Evolutionary conservation across 2,797 vertebrate genomes (phyloP).

Genomic region (Bovichtus variegatus): DNA sequence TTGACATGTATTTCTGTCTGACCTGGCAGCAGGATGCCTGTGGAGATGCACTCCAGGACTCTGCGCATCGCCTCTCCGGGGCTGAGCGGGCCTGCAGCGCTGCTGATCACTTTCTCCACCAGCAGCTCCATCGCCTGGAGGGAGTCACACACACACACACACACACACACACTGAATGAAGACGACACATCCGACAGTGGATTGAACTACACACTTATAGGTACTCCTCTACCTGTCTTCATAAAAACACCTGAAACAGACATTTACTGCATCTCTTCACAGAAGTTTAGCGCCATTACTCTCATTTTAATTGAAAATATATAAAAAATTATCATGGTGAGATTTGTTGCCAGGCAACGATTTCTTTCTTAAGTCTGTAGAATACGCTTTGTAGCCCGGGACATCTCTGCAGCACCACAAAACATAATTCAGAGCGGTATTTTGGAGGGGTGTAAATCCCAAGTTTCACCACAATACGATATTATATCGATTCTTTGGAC

Average conservation of each 20-base stretch:
- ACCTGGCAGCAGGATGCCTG: conserved; percentile 85
- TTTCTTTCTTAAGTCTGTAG: no score
- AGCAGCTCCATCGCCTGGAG: conserved; percentile 85
- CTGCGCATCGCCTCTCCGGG: conserved; percentile 85
- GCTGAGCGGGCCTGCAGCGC: conserved; percentile 77
- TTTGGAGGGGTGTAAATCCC: no score
- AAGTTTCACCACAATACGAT: no score
- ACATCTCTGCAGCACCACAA: no score
- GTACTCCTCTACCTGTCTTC: neutral
- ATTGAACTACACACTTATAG: neutral
- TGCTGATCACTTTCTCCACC: conserved; percentile 87
- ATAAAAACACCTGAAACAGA: neutral
- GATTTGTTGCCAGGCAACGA: no score
- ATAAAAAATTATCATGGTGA: no score
- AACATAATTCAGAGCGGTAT: no score
- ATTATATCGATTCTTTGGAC: no score
- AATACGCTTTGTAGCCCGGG: no score
- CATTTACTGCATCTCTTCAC: neutral
- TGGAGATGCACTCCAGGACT: conserved; percentile 86
- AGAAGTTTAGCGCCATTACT: no score
- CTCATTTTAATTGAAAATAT: no score
- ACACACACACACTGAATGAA: neutral
- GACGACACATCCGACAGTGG: neutral
- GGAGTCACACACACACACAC: neutral
- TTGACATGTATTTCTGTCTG: neutral